A percentile compares a stretch with the other conserved stretches of the same genome.
phyloP scores from a whole-genome alignment of 2,113 vertebrate species.

The Oryctolagus cuniculus region DNA sequence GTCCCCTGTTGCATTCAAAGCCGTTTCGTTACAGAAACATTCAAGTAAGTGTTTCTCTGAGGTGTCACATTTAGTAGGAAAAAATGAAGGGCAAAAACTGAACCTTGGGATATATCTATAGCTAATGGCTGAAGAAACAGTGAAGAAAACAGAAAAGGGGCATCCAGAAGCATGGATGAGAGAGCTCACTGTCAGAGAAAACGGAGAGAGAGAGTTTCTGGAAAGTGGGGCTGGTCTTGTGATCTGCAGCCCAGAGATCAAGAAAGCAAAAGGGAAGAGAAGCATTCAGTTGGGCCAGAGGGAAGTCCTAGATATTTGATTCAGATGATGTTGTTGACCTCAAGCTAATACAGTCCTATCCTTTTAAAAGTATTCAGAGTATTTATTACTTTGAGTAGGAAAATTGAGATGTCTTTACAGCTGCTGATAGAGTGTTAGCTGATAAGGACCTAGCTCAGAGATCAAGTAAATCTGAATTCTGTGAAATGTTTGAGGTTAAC shows the following conservation, averaged over 20 bases:
- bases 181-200: neutral
- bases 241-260: neutral
- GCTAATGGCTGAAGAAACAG: constrained; percentile 18
- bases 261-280: neutral
- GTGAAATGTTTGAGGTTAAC: constrained; percentile 18
- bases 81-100: constrained; percentile 32
- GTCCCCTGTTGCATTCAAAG: constrained; percentile 4
- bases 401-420: constrained; percentile 31
- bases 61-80: neutral
- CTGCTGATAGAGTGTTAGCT: neutral
- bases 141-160: constrained; percentile 11
- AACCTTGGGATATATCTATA: neutral
- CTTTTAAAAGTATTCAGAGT: constrained; percentile 21
- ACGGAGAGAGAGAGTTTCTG: neutral
- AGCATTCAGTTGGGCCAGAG: neutral
- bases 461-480: constrained; percentile 20
- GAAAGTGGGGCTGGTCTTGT: neutral
- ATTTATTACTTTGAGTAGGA: constrained; percentile 26
- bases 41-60: constrained; percentile 22
- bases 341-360: neutral
- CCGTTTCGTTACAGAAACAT: neutral
- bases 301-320: neutral
- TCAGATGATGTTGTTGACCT: constrained; percentile 44
- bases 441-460: neutral
- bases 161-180: neutral